phyloP scores from a whole-genome alignment of 2,797 vertebrate species.

The Coreius guichenoti region DNA sequence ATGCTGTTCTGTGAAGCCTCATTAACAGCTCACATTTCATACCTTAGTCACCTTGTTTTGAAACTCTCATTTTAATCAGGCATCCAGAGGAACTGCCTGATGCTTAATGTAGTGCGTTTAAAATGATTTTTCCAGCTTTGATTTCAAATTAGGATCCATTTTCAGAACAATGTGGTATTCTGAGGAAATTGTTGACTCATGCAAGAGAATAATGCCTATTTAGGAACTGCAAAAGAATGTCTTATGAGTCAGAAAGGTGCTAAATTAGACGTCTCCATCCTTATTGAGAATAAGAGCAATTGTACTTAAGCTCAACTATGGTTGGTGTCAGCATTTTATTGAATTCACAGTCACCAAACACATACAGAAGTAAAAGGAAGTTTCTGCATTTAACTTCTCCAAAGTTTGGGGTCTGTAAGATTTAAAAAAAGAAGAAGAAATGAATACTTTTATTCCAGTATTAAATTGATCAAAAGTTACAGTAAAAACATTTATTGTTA shows the following conservation, averaged over 20 bases:
- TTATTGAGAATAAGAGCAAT: constrained; percentile 13
- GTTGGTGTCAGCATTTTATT: neutral
- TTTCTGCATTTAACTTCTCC: neutral
- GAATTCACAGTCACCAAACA: neutral
- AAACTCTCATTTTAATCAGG: constrained; percentile 24
- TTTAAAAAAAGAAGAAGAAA: too few relatives aligned
- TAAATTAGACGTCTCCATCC: constrained; percentile 1
- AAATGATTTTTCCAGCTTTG: neutral
- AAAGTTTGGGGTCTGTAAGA: neutral
- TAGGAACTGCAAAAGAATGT: constrained; percentile 10
- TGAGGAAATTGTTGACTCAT: neutral
- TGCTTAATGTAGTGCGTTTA: constrained; percentile 6
- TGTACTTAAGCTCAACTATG: neutral
- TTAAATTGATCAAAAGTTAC: neutral
- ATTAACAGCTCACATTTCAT: constrained; percentile 38
- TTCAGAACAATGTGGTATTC: constrained; percentile 25
- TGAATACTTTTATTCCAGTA: neutral
- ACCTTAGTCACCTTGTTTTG: constrained; percentile 14
- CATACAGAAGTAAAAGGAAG: neutral
- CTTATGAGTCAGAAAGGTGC: neutral
- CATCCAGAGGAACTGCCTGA: neutral
- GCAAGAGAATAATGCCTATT: neutral
- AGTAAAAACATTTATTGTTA: too few relatives aligned
- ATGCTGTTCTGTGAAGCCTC: constrained; percentile 47
- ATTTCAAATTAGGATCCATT: constrained; percentile 16